These are phyloP conservation scores for Periparus ater DNA, from an alignment of 2,797 vertebrate genomes.

Conservation along the genomic window DNA sequence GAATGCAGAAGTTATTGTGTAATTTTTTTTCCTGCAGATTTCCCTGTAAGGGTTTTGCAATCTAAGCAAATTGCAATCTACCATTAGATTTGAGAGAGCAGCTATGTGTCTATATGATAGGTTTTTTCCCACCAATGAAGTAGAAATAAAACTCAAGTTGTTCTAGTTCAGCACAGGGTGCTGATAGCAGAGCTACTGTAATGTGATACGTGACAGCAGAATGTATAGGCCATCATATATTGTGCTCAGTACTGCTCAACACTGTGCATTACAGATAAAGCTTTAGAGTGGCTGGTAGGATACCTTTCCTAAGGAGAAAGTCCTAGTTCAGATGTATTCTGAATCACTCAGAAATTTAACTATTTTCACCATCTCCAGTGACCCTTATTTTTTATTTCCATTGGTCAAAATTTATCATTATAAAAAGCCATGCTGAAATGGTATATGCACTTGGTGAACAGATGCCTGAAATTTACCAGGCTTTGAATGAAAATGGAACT, in stretches of 20 bases:
- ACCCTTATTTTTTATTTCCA: background rate
- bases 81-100: background rate
- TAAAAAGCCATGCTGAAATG: background rate
- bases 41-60: background rate
- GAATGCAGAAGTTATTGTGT: background rate
- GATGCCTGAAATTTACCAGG: background rate
- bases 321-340: background rate
- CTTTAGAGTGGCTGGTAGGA: background rate
- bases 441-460: background rate
- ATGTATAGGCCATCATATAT: background rate
- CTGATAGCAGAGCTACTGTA: background rate
- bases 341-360: background rate
- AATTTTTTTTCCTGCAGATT: background rate
- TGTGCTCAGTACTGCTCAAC: background rate
- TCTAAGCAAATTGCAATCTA: background rate
- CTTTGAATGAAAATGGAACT: background rate
- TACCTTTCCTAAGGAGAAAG: background rate
- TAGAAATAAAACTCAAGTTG: background rate
- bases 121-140: background rate
- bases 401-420: background rate
- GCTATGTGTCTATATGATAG: background rate
- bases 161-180: fast-evolving
- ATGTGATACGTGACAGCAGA: fast-evolving
- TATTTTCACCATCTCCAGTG: background rate
- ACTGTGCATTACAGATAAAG: background rate